Evolutionary conservation across 2,888 invertebrate genomes (phyloP), one percentile per base, ranked within the genome.

Genomic region (Osmoderma eremita): DNA sequence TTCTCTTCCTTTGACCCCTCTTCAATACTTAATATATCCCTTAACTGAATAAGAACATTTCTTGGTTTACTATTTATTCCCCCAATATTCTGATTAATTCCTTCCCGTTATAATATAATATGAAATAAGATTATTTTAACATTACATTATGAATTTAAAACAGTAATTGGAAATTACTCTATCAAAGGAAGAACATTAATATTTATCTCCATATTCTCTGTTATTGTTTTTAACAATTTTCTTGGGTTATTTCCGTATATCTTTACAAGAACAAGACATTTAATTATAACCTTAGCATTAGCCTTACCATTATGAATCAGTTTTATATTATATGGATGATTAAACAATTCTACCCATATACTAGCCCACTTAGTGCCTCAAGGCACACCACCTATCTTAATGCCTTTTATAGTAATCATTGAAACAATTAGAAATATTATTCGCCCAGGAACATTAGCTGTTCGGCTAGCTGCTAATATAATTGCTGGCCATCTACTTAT

Each of bases 391-490:
- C 68, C 75, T 4, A 75, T 86, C 74, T 75, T 91, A 76, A 90
- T 90, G 83, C 88, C 89, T 24, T 90, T 91, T 84, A 89, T 91
- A 85, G 90, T 91, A 5, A 79, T 88, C 81, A 90, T 91, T 86
- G 91, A 91, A 88, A 86, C 88, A 39, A 88, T 90, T 82, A 91
- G 90, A 75, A 90, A 90, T 83, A 74, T 90, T 72, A 90, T 91
- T 81, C 90, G 89, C 10, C 89, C 90, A 0, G 83, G 86, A 79
- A 91, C 91, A 2, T 81, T 91, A 83, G 87, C 88, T 0, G 86
- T 91, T 67, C 90, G 91, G 71, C 77, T 91, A 84, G 86, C 88
- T 3, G 91, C 91, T n/a, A 91, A 91, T 84, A 90, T 91, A 87
- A 90, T 90, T 84, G 89, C 91, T 0, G 90, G 90, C 0, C 90